A percentile compares a stretch with the other conserved stretches of the same genome.
Conservation (phyloP, 2,888 invertebrate species). For the Fabriciana adippe region DNA sequence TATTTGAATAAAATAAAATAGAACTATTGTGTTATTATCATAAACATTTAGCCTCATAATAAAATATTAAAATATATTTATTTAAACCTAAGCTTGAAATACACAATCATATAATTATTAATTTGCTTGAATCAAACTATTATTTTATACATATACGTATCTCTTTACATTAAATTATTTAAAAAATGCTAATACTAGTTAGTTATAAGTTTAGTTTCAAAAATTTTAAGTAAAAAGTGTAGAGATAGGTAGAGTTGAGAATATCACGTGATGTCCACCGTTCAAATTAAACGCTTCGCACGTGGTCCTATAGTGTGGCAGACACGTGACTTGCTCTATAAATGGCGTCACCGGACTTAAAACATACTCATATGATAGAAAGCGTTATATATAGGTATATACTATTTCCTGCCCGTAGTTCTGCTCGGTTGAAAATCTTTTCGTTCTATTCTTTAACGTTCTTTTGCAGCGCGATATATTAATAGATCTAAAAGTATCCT, state of each 20-base stretch:
- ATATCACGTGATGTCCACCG: neutral
- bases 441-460: neutral
- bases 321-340: slow-evolving; percentile 9
- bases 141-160: no score
- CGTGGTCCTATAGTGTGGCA: slow-evolving; percentile 5
- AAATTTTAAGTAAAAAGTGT: slow-evolving; percentile 4
- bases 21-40: no score
- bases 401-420: neutral
- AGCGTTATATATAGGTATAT: neutral
- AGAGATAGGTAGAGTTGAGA: slow-evolving; percentile 1
- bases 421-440: neutral
- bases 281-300: slow-evolving; percentile 5
- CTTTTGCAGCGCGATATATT: neutral
- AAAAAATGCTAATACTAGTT: no score
- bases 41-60: no score
- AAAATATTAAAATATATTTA: no score
- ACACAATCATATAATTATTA: no score
- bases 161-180: no score
- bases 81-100: no score
- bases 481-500: no score
- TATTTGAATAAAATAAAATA: no score
- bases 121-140: no score
- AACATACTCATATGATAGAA: neutral
- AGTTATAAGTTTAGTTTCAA: neutral
- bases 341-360: slow-evolving; percentile 8